Conservation (phyloP, 2,113 vertebrate species). For the Turdus rufiventris region DNA sequence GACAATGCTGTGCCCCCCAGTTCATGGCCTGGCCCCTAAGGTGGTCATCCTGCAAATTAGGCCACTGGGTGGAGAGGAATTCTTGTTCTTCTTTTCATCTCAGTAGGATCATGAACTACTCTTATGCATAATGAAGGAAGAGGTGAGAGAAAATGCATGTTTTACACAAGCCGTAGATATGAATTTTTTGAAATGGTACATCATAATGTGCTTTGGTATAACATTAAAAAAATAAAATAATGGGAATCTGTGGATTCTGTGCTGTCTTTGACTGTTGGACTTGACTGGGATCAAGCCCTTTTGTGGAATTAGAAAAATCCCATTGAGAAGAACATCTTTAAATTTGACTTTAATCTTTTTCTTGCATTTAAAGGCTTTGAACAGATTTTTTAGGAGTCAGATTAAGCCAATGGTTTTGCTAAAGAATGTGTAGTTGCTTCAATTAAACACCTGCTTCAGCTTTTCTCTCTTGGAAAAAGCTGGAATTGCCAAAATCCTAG, state of each 20-base stretch:
- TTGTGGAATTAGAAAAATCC: neutral
- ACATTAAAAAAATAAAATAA: neutral
- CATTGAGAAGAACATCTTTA: neutral
- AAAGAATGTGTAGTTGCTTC: neutral
- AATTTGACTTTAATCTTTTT: neutral
- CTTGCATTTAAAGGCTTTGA: neutral
- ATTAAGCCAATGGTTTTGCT: constrained; percentile 31
- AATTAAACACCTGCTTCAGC: constrained; percentile 48
- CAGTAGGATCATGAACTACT: neutral
- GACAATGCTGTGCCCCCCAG: neutral
- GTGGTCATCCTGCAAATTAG: neutral
- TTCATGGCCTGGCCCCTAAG: neutral
- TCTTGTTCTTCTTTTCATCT: neutral
- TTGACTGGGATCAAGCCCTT: neutral
- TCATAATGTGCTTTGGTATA: neutral
- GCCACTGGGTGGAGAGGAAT: neutral
- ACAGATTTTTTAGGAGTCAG: neutral
- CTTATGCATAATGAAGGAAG: neutral
- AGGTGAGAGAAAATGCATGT: neutral
- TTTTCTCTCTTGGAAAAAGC: neutral
- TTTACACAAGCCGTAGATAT: neutral
- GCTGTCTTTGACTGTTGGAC: neutral
- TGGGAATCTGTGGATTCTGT: neutral
- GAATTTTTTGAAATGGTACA: neutral
- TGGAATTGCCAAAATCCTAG: neutral